Base-by-base conservation (phyloP, 1,140 invertebrate species). In the Trichonephila inaurata region DNA sequence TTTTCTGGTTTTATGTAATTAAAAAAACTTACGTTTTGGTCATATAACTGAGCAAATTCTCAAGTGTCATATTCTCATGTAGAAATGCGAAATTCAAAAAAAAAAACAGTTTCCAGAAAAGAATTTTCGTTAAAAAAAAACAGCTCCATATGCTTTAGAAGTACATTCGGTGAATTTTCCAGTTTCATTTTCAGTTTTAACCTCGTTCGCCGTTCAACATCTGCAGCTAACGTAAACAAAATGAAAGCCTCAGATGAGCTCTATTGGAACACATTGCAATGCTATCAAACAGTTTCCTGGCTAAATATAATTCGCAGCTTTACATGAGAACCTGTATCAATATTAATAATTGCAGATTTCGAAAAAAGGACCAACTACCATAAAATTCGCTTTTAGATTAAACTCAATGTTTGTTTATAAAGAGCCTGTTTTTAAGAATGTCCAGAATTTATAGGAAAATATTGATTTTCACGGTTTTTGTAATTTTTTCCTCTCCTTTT, bases 241-340 rank as follows among this genome's bases (percentile, higher is more conserved):
- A 21, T 16, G 62, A 64, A 64, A 64, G 21, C 62, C 61, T 64
- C 62, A 64, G 21, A 64, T 64, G 62, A 64, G 62, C 16, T 51
- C 51, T 64, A 64, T 64, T 64, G 62, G 62, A 64, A 21, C 62
- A 64, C 62, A 64, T 64, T 64, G 62, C 62, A 64, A 21, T 19
- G 62, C 62, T 64, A 64, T 64, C 62, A 64, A 64, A 64, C 62
- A 19, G 62, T 64, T 64, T 64, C 62, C 62, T 64, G 62, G 62
- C 62, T 64, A 64, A 64, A 64, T 64, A 64, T 64, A 64, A 64
- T 64, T 64, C 62, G 62, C 62, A 64, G 62, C 62, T 64, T 64
- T 64, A 18, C 16, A 18, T 19, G 21, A 21, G 62, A 21, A 64
- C 62, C 62, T 64, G 62, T 64, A 64, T 64, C 62, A 64, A 64